These are phyloP conservation scores for Geococcyx californianus DNA, from an alignment of 2,113 vertebrate genomes.

Conservation along the genomic window DNA sequence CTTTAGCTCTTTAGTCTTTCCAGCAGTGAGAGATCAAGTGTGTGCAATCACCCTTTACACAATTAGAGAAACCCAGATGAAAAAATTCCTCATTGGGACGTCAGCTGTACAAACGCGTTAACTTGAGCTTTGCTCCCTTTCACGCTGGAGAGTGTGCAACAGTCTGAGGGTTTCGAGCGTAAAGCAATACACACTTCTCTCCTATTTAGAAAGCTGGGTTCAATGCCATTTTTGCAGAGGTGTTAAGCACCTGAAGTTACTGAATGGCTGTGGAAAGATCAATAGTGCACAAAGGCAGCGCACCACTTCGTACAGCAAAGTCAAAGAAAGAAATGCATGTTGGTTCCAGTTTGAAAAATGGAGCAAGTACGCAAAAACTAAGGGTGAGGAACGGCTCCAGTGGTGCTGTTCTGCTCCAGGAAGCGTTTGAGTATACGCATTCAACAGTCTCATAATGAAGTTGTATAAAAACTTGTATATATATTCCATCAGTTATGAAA, in stretches of 20 bases:
- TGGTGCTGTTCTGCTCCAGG: neutral
- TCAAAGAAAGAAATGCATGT: neutral
- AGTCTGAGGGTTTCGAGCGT: neutral
- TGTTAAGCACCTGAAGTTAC: neutral
- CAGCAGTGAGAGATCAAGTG: neutral
- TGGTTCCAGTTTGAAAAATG: neutral
- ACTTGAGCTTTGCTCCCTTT: neutral
- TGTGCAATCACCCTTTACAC: neutral
- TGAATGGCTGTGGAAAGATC: neutral
- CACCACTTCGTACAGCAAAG: neutral
- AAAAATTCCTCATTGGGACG: neutral
- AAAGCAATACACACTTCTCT: neutral
- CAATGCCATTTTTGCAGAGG: neutral
- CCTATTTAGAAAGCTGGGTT: neutral
- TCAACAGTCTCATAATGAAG: constrained; percentile 35
- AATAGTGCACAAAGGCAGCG: neutral
- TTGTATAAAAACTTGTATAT: neutral
- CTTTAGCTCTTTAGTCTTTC: constrained; percentile 20
- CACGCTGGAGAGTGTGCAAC: neutral
- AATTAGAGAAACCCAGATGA: neutral
- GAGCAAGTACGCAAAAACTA: neutral
- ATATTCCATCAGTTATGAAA: constrained; percentile 29
- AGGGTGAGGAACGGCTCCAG: neutral
- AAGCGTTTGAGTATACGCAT: neutral
- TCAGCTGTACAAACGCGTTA: neutral